Evolutionary conservation across 2,888 invertebrate genomes (phyloP), one percentile per base, ranked within the genome.

Genomic region (Tiliacea citrago): DNA sequence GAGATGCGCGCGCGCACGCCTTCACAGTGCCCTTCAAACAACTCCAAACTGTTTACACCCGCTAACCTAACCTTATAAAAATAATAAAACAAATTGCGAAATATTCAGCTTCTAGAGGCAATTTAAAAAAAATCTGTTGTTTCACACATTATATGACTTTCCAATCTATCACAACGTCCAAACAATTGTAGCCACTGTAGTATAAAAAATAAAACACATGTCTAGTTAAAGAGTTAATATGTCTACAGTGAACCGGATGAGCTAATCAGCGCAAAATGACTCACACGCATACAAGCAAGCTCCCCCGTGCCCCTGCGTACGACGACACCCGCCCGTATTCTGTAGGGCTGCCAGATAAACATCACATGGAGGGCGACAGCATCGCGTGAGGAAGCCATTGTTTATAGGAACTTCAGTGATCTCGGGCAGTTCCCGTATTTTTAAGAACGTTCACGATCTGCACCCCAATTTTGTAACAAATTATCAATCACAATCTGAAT

Each of bases 171-270:
- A 75, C 73, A 76, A 78, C 82, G 75, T 75, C 77, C 69, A 81
- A 74, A 76, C 76, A 79, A 83, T 63, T 66, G 61, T 65, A 63
- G 73, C 76, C 73, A 74, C 69, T 58, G 63, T 65, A 49, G 73
- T 55, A 71, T 69, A 75, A 86, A 89, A 88, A 90, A 77, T 83
- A 82, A 87, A 86, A 86, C 74, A 88, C 68, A 85, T 85, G 88
- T 88, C 88, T 91, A 91, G 91, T 92, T 89, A 91, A 91, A 92
- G 91, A 93, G 93, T 94, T 94, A 90, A 93, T 91, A 93, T 90
- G 93, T 93, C 92, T 93, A 89, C 90, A 92, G 92, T 92, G 92
- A 91, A 91, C 94, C 94, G 96, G 96, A 96, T 95, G 95, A 92
- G 89, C 93, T 95, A 96, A 96, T 96, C 95, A 94, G 90, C 91